Evolutionary conservation across 1,140 invertebrate species (phyloP), one percentile per base, ranked within the genome.

Genomic region (Matsumurasca onukii): DNA sequence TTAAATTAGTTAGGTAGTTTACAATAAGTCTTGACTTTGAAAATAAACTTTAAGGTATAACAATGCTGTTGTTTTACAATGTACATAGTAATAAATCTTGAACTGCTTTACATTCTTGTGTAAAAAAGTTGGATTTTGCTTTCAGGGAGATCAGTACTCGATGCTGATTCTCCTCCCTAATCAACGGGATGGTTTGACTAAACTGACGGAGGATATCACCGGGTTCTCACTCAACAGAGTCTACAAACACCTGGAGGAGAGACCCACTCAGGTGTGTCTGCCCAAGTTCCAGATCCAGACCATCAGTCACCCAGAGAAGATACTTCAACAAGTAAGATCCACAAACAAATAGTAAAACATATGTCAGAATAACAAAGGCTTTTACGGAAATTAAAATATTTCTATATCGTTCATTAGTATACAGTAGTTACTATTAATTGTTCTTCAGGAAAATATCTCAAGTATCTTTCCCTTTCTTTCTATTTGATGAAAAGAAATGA

Each of bases 111-210:
- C 25, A 27, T 27, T 59, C 12, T 59, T 59, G 5, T 29, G 24
- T 27, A 66, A 27, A 17, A 2, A 31, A 13, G 15, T 66, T 31
- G 2, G 15, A 1, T 52, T n/a, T 68, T 31, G 20, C 34, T 77
- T 77, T 25, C 74, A 87, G 83, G 84, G 84, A 22, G 69, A 57
- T 20, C 78, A 83, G 31, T 86, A 86, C 67, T 80, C 82, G 1
- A 74, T 87, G 3, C 73, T 85, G 65, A 73, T 86, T 1, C 71
- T 87, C 1, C 75, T 85, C 17, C 85, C 86, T 17, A 79, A 82
- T 0, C 75, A 81, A 1, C 74, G 82, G 0, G 82, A 85, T 59
- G 85, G 85, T 1, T 75, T 86, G 0, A 77, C 75, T 3, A 71
- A 81, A 5, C 74, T 83, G 9, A 77, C 77, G 0, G 78, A 79